Base-by-base conservation (phyloP, 2,113 vertebrate species). In the Drymodes brunneopygia region DNA sequence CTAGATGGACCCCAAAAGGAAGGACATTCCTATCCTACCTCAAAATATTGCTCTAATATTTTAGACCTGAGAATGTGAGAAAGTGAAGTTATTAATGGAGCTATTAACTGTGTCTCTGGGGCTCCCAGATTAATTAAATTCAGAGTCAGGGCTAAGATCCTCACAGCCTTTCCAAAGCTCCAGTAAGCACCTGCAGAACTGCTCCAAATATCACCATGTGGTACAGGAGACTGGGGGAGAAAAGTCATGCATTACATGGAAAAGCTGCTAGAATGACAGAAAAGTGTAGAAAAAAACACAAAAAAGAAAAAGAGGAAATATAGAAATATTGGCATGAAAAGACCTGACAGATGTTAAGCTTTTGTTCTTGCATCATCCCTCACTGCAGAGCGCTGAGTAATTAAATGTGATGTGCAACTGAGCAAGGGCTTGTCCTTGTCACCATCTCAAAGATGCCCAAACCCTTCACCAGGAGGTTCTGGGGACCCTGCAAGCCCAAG, bases 361-460 rank as follows among this genome's bases (percentile, higher is more conserved):
- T 90, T 70, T 70, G 18, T 50, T 83, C 33, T 65, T 93, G 58
- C 54, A 61, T 54, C 70, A 62, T 42, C 18, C 83, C 24, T 38
- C 60, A n/a, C 6, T 56, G 35, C 29, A 75, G 44, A 71, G 81
- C 0, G 0, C 36, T 44, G n/a, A 65, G 45, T 31, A 75, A 87
- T 82, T 79, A 61, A 62, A 81, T 5, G 44, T 31, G 38, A 57
- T 27, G 42, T 13, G 29, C 27, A 73, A 36, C 1, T 27, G 29
- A 92, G 80, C 44, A 58, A 80, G 29, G 60, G 72, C 16, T 89
- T 27, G 47, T 89, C 61, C 72, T 56, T 70, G 53, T 18, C 53
- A 25, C 0, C 0, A 35, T 4, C 40, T n/a, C 40, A 48, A 4
- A 67, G 40, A 12, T 33, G n/a, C 70, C 82, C 70, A 45, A 56